These are phyloP conservation scores for Oreochromis niloticus DNA, from an alignment of 2,113 vertebrate species.

Conservation along the genomic window DNA sequence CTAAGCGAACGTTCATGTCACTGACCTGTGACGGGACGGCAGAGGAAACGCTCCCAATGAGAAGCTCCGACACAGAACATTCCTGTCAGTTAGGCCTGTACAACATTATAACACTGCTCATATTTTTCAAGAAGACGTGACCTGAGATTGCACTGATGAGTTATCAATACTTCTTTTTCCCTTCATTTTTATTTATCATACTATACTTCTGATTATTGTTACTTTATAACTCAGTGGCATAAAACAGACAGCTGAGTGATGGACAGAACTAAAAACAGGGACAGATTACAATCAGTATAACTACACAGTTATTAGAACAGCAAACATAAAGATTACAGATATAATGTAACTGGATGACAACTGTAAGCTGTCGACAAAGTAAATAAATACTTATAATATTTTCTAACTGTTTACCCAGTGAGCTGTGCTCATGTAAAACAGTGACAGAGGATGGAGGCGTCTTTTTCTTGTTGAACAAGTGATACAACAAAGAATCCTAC, in stretches of 20 bases:
- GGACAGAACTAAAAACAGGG: not conserved
- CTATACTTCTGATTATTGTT: not conserved
- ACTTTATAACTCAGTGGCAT: not conserved
- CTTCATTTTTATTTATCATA: not conserved
- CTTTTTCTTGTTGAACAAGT: not conserved
- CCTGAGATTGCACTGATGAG: not conserved
- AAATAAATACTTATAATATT: not conserved
- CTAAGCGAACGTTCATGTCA: rapidly evolving
- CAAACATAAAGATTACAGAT: not conserved
- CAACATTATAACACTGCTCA: not conserved
- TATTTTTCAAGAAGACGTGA: not conserved
- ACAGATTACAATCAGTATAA: not conserved
- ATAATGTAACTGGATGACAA: not conserved
- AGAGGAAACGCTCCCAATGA: not conserved
- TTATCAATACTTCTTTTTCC: not conserved
- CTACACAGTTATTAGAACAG: not conserved
- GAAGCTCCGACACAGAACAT: not conserved
- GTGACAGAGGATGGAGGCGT: not conserved
- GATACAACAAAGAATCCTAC: not conserved
- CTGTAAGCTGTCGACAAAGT: not conserved
- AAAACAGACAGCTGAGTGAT: not conserved
- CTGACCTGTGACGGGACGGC: not conserved
- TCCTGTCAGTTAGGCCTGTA: not conserved
- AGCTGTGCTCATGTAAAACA: not conserved
- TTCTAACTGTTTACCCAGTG: not conserved